Evolutionary conservation across 1,140 invertebrate genomes (phyloP).

Genomic region (Ericerus pela): DNA sequence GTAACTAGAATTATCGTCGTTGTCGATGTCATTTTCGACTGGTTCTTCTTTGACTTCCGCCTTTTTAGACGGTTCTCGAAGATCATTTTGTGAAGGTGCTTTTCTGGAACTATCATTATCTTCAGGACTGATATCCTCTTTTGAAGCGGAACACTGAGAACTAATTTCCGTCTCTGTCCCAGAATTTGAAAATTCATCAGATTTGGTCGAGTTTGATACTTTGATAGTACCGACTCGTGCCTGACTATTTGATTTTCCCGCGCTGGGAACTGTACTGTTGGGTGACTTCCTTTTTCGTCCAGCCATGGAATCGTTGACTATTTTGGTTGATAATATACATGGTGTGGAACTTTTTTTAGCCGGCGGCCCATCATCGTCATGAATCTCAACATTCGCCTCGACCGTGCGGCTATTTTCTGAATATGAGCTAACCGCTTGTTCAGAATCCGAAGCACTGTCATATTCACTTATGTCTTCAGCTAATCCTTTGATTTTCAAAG

Average conservation of each 20-base stretch:
- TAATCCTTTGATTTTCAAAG: slow-evolving; percentile 76
- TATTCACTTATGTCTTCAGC: slow-evolving; percentile 45
- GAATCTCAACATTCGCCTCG: background rate
- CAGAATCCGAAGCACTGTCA: background rate
- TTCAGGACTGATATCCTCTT: background rate
- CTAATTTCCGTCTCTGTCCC: too few species aligned
- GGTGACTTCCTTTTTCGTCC: background rate
- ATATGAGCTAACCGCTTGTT: background rate
- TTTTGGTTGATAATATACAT: background rate
- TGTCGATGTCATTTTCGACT: background rate
- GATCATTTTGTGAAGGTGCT: background rate
- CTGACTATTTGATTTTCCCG: background rate
- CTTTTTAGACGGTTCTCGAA: background rate
- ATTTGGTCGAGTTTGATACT: background rate
- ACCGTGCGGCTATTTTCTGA: background rate
- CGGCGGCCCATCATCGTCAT: background rate
- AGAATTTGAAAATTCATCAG: too few species aligned
- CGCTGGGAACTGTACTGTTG: background rate
- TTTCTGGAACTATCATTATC: background rate
- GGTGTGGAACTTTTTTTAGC: background rate
- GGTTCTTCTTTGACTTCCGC: background rate
- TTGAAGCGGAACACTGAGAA: too few species aligned
- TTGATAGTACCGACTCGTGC: background rate
- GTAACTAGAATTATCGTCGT: slow-evolving; percentile 10
- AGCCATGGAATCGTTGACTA: too few species aligned